Evolutionary conservation across 2,113 vertebrate species (phyloP).

Genomic region (Odobenus rosmarus): DNA sequence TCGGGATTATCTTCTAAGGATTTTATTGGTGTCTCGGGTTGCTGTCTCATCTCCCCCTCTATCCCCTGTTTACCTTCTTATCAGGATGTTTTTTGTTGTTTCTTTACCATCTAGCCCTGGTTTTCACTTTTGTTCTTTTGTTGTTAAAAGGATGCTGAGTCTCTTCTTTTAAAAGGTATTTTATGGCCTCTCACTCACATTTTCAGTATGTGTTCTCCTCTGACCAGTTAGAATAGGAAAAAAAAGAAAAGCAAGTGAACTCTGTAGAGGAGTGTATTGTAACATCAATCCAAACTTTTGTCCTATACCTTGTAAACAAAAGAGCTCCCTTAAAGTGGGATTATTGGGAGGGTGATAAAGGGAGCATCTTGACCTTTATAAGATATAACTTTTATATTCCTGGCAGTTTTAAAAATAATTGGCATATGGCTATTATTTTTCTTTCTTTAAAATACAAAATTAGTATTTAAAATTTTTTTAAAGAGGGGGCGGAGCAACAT

Average conservation of each 20-base stretch:
- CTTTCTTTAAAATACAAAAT: neutral
- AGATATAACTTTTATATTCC: slow-evolving; percentile 8
- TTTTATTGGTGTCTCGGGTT: neutral
- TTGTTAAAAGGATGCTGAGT: neutral
- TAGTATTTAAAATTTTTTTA: neutral
- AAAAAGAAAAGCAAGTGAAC: neutral
- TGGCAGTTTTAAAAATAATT: slow-evolving; percentile 27
- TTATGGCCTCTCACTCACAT: neutral
- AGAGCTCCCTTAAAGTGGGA: neutral
- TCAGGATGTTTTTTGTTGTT: neutral
- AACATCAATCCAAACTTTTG: neutral
- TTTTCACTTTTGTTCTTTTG: neutral
- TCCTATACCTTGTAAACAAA: neutral
- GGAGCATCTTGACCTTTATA: neutral
- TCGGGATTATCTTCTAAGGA: neutral
- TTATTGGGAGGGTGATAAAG: neutral
- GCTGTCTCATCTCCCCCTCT: neutral
- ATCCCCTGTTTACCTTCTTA: neutral
- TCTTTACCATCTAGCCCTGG: neutral
- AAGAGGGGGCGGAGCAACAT: too few relatives aligned
- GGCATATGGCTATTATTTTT: neutral
- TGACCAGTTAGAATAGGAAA: neutral
- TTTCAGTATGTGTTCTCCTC: neutral
- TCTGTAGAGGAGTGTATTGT: neutral
- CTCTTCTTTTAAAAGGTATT: neutral